Base-by-base conservation (phyloP, 2,797 vertebrate species). In the Pipistrellus pygmaeus region DNA sequence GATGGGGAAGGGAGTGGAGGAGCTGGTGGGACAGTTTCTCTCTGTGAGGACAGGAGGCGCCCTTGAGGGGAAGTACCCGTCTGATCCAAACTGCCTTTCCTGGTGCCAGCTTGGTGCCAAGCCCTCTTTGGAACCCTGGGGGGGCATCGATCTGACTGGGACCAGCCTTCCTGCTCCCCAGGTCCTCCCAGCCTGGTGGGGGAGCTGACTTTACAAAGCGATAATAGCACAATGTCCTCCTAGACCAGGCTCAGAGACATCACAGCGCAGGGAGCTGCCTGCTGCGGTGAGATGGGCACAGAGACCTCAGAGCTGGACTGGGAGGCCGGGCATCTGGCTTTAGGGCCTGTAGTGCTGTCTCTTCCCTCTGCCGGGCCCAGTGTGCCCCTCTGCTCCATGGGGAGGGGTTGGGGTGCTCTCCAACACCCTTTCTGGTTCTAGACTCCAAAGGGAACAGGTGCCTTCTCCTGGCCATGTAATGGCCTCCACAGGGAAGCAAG, bases 361-460 rank as follows among this genome's bases (percentile, higher is more conserved):
- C 0, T 81, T 68, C 18, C 38, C 41, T 73, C 84, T 60, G 11
- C 25, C 80, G 55, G 55, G 21, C 3, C 88, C 27, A 48, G 18
- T 62, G 76, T 85, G 35, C 62, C 75, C n/a, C 17, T 96, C 53
- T 88, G 68, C 77, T 60, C 84, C 91, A 3, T 69, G 44, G 60
- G 38, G 38, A 41, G 51, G 44, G 15, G 15, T 68, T 78, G 8
- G 8, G 46, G 46, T 71, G 48, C 66, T 86, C 38, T 88, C 55
- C 46, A 57, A 51, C 5, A 57, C 44, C n/a, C 51, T 60, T 76
- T 86, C 35, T 89, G 48, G 27, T 76, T 94, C 73, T 66, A 88
- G 77, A 95, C 64, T 91, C 82, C 82, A 82, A 78, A 88, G 64
- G 51, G 48, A 85, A 85, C 41, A 75, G 30, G 17, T 51, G 38